Base-by-base conservation (phyloP, 2,888 invertebrate genomes). In the Megaustenia siamemsis region DNA sequence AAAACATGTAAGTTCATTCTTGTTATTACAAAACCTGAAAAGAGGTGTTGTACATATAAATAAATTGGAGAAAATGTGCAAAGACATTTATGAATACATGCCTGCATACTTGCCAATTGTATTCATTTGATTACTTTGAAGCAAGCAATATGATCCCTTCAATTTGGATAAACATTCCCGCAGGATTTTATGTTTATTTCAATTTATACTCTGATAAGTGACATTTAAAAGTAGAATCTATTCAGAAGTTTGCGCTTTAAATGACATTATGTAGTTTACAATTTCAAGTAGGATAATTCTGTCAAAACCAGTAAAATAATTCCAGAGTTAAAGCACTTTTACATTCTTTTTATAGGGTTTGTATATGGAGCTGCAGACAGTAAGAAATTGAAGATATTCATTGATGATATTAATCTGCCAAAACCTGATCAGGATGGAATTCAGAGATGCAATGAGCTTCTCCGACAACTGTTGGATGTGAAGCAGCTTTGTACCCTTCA, bases 331-430 rank as follows among this genome's bases (percentile, higher is more conserved):
- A 6, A 12, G n/a, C 38, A 10, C 12, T 71, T 24, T 38, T 24
- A 28, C 35, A 40, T 43, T 68, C 12, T 15, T 24, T 71, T 83
- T 85, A 21, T 84, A 92, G 93, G 94, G n/a, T 94, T 93, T 91
- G 93, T 94, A 43, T 94, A 93, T 89, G 94, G 94, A 32, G 94
- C 94, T 15, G 93, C 92, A 83, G 93, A 94, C 69, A 93, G 92
- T 86, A 94, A 93, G 89, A 92, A 91, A 78, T 88, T 94, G 66
- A 92, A 92, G 85, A 89, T 94, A 87, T 94, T 94, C 85, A 93
- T 94, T 79, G 94, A 94, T 88, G 94, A 94, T 88, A 88, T 94
- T 82, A 93, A 93, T 86, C 89, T 94, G 8, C 93, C 94, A 5
- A 84, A 89, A 32, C 89, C 90, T n/a, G 93, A 93, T 87, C 87